These are phyloP conservation scores for Cossypha niveicapilla DNA, from an alignment of 2,797 vertebrate genomes.

Conservation along the genomic window DNA sequence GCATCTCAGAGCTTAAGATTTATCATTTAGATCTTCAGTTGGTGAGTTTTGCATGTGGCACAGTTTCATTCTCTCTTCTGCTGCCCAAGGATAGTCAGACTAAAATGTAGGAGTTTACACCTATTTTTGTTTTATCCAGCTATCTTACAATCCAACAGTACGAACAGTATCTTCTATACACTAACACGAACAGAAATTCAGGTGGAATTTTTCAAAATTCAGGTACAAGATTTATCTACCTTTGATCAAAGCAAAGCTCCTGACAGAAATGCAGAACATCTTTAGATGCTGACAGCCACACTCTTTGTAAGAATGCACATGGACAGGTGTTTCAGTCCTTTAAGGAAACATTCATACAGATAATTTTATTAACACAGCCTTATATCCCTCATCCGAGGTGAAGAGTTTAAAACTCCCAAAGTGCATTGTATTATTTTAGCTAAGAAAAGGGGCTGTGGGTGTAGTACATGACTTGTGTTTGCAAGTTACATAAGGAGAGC, in stretches of 20 bases:
- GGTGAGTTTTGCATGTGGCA: not conserved
- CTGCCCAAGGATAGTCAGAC: not conserved
- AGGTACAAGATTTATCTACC: not conserved
- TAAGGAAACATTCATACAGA: not conserved
- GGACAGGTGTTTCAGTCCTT: not conserved
- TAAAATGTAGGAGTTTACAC: not conserved
- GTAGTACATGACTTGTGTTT: not conserved
- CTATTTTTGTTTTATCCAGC: not conserved
- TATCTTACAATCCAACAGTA: not conserved
- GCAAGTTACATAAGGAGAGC: not conserved
- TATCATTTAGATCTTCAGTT: not conserved
- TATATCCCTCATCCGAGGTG: not conserved
- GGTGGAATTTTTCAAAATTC: not conserved
- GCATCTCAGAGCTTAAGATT: not conserved
- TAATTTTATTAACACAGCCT: not conserved
- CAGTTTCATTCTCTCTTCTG: not conserved
- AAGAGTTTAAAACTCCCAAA: not conserved
- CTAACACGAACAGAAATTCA: not conserved
- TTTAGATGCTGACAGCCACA: not conserved
- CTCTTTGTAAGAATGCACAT: not conserved
- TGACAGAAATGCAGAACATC: not conserved
- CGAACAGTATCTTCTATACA: not conserved
- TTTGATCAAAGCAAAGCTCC: slow-evolving; percentile 6
- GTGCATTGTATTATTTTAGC: not conserved
- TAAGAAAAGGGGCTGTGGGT: not conserved